A percentile compares a stretch with the other conserved stretches of the same genome.
These are phyloP conservation scores for Erythrocercus mccallii DNA, from an alignment of 2,113 vertebrate genomes.

Conservation along the genomic window DNA sequence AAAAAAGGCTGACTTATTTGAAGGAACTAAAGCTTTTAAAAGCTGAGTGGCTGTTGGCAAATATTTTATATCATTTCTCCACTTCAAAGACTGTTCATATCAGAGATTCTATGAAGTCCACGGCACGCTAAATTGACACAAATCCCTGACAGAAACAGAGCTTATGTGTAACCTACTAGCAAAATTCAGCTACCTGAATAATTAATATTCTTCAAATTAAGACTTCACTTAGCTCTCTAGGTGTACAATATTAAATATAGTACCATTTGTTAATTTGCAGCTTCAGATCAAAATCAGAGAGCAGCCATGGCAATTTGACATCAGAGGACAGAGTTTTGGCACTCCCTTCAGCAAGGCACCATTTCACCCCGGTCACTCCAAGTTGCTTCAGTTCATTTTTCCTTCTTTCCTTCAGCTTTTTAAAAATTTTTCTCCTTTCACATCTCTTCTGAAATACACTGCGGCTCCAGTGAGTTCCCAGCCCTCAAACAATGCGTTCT, in stretches of 20 bases:
- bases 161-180: constrained; percentile 1
- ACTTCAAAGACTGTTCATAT: constrained; percentile 15
- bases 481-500: not conserved
- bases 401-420: not conserved
- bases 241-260: not conserved
- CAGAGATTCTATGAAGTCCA: constrained; percentile 10
- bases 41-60: not conserved
- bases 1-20: not conserved
- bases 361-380: not conserved
- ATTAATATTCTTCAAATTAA: constrained; percentile 36
- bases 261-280: not conserved
- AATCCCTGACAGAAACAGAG: not conserved
- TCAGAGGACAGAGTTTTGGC: not conserved
- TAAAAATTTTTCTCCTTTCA: not conserved
- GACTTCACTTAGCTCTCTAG: not conserved
- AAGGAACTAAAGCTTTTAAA: constrained; percentile 17
- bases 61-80: constrained; percentile 7
- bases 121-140: not conserved
- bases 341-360: not conserved
- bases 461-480: not conserved
- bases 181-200: constrained; percentile 27
- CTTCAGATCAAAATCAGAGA: not conserved
- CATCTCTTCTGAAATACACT: not conserved
- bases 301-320: not conserved
- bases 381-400: not conserved